These are phyloP conservation scores for Pseudeuparius sepicola DNA, from an alignment of 2,888 invertebrate species.

Conservation along the genomic window DNA sequence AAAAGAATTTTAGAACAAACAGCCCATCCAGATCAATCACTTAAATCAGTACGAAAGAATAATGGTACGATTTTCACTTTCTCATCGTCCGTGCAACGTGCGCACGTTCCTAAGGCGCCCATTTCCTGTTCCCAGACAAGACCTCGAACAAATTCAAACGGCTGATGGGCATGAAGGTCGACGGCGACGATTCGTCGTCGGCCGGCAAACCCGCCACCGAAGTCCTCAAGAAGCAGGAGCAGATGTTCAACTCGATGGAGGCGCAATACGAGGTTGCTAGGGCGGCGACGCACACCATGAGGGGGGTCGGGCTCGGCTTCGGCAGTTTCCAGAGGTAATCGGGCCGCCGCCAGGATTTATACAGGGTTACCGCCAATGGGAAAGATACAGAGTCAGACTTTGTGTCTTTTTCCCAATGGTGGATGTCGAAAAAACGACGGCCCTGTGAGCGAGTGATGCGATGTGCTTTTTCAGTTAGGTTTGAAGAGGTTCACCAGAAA, in stretches of 20 bases:
- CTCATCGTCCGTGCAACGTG: too few relatives aligned
- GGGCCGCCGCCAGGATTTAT: conserved; percentile 2
- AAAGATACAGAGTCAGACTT: conserved; percentile 6
- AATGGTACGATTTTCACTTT: too few relatives aligned
- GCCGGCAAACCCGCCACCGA: conserved; percentile 40
- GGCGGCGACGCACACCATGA: conserved; percentile 91
- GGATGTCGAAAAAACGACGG: too few relatives aligned
- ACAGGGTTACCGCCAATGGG: conserved; percentile 1
- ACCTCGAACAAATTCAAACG: conserved; percentile 92
- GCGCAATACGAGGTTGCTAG: conserved; percentile 94
- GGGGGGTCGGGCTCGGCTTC: conserved; percentile 78
- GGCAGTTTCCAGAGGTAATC: conserved; percentile 44
- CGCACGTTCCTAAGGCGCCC: too few relatives aligned
- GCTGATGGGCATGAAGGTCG: conserved; percentile 86
- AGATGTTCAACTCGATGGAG: conserved; percentile 88
- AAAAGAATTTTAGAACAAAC: too few relatives aligned
- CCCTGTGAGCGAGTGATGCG: too few relatives aligned
- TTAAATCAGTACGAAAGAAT: too few relatives aligned
- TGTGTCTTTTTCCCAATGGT: conserved; percentile 6
- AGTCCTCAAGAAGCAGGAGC: conserved; percentile 63
- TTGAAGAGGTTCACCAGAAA: too few relatives aligned
- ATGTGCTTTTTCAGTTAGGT: too few relatives aligned
- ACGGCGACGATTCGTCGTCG: conserved; percentile 36
- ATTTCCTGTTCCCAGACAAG: conserved; percentile 44
- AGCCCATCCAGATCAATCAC: too few relatives aligned